phyloP scores from a whole-genome alignment of 1,140 invertebrate species.

The Melitaea cinxia region DNA sequence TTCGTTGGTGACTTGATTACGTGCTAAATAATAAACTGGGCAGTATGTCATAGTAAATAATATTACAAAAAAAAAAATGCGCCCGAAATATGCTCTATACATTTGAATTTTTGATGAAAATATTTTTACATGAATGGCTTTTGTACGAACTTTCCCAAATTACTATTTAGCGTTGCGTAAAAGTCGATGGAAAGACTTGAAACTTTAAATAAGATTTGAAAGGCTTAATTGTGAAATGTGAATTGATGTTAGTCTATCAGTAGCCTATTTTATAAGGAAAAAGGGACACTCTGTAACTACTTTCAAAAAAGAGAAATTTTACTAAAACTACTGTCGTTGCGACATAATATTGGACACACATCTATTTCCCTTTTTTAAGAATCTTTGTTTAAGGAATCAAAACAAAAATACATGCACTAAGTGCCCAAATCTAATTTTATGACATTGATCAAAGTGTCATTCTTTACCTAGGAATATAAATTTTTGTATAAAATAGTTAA shows the following conservation, averaged over 20 bases:
- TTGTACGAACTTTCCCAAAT: not conserved
- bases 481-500: too few relatives aligned
- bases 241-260: constrained; percentile 4
- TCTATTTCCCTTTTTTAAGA: too few relatives aligned
- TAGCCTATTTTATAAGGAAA: not conserved
- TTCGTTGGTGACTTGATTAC: not conserved
- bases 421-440: too few relatives aligned
- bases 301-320: not conserved
- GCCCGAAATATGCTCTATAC: not conserved
- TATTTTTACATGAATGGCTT: not conserved
- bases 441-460: too few relatives aligned
- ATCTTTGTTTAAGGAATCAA: too few relatives aligned
- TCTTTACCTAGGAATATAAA: too few relatives aligned
- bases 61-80: not conserved
- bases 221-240: not conserved
- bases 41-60: not conserved
- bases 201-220: not conserved
- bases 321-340: not conserved
- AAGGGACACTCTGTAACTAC: not conserved
- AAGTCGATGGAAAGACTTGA: constrained; percentile 1
- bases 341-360: not conserved
- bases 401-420: too few relatives aligned
- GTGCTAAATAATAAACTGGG: constrained; percentile 9
- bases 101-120: not conserved
- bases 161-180: constrained; percentile 1